Evolutionary conservation across 2,113 vertebrate genomes (phyloP).

Genomic region (Pongo pygmaeus): DNA sequence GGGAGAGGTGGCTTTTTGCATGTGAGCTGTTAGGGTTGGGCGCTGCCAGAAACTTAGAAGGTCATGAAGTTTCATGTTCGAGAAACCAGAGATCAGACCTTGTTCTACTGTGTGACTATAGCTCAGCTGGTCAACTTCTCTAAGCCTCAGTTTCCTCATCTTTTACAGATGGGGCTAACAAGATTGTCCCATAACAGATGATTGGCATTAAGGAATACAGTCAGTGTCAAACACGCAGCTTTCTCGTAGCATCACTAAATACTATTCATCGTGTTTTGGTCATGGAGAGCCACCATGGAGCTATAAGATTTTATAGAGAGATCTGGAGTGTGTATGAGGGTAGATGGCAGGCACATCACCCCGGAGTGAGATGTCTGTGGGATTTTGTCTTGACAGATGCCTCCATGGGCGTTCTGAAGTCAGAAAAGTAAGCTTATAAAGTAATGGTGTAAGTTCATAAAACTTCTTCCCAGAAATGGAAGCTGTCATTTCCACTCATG

Average conservation of each 20-base stretch:
- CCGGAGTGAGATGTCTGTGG: background rate
- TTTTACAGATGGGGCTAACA: background rate
- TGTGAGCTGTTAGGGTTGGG: too few relatives aligned
- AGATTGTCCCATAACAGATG: background rate
- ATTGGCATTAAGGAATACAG: background rate
- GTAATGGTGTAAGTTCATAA: background rate
- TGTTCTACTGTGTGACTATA: background rate
- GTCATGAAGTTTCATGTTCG: background rate
- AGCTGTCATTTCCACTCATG: background rate
- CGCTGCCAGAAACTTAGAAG: background rate
- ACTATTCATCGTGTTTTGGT: background rate
- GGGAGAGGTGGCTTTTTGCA: background rate
- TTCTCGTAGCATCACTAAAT: background rate
- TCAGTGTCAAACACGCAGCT: background rate
- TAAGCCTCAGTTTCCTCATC: background rate
- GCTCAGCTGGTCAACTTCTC: background rate
- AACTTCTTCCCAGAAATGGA: background rate
- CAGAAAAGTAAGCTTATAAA: background rate
- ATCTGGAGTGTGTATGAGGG: background rate
- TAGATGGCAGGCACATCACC: background rate
- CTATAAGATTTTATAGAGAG: background rate
- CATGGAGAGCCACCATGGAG: background rate
- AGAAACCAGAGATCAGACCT: background rate
- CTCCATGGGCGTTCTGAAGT: too few relatives aligned
- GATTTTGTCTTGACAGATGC: background rate